These are phyloP conservation scores for Cettia cetti DNA, from an alignment of 2,113 vertebrate species.

Conservation along the genomic window DNA sequence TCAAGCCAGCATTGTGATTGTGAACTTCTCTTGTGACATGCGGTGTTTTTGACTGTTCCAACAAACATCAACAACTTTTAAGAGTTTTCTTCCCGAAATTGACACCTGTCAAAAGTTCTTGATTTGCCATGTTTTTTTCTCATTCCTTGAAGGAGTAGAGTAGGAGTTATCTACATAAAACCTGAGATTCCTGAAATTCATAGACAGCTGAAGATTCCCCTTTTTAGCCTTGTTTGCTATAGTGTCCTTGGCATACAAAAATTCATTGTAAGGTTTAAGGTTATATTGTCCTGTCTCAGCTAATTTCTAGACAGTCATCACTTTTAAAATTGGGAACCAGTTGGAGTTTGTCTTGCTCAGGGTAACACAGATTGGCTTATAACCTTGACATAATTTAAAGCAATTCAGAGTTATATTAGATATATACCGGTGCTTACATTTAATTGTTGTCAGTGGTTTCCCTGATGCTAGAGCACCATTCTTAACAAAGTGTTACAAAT, in stretches of 20 bases:
- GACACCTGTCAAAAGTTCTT: neutral
- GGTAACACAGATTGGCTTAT: neutral
- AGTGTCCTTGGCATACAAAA: neutral
- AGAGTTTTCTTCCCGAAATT: fast-evolving
- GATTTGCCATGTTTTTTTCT: neutral
- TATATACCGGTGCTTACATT: neutral
- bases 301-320: neutral
- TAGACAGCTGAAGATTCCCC: neutral
- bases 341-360: neutral
- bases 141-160: neutral
- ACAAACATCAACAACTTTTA: neutral
- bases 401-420: neutral
- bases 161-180: neutral
- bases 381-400: neutral
- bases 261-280: neutral
- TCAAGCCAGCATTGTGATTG: neutral
- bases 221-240: neutral
- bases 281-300: neutral
- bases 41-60: neutral
- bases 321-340: neutral
- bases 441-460: neutral
- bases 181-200: neutral
- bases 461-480: neutral
- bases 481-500: neutral
- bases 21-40: neutral